Evolutionary conservation across 2,113 vertebrate genomes (phyloP).

Genomic region (Vulpes vulpes): DNA sequence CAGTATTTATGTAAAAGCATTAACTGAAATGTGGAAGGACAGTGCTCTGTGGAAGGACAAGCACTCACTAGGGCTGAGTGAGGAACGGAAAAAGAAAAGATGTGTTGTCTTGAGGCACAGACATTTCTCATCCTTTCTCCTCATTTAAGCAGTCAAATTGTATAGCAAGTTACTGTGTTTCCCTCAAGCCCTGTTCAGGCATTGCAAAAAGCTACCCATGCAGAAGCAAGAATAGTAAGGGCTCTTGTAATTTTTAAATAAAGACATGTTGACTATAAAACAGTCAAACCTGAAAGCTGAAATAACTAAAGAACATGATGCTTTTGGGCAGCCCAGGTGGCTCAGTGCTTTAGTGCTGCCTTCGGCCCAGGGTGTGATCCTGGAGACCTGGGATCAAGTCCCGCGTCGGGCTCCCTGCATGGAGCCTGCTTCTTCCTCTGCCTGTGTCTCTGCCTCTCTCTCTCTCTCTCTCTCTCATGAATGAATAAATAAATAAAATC

Average conservation of each 20-base stretch:
- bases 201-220: neutral
- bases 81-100: accelerated
- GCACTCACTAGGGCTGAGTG: too few relatives aligned
- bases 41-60: neutral
- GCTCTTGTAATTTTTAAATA: neutral
- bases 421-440: too few relatives aligned
- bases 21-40: neutral
- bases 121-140: neutral
- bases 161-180: too few relatives aligned
- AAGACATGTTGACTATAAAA: neutral
- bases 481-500: too few relatives aligned
- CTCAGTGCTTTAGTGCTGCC: too few relatives aligned
- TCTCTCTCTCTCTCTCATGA: too few relatives aligned
- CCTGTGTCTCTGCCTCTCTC: too few relatives aligned
- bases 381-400: too few relatives aligned
- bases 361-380: too few relatives aligned
- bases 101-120: accelerated
- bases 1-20: neutral
- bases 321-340: neutral
- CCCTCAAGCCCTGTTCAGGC: neutral
- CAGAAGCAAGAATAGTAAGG: neutral
- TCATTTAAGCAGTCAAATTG: neutral
- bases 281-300: accelerated
- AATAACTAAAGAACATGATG: accelerated
- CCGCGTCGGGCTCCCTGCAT: too few relatives aligned